Evolutionary conservation across 1,140 invertebrate species (phyloP).

Genomic region (Hormaphis cornu): DNA sequence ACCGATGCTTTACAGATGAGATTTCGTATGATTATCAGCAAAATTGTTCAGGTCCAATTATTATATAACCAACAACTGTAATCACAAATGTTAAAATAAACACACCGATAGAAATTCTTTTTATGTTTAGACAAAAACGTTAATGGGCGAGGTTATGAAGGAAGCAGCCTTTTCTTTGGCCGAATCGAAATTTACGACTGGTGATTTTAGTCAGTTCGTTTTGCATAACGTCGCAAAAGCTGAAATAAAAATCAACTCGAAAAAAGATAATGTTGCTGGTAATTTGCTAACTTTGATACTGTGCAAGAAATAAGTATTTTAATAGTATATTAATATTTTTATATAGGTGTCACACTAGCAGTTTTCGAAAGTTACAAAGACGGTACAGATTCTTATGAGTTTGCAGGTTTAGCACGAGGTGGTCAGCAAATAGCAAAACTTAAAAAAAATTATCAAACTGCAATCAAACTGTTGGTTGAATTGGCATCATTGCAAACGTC

Average conservation of each 20-base stretch:
- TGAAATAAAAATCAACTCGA: conserved; percentile 95
- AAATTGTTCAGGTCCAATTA: conserved; percentile 90
- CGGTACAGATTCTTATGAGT: conserved; percentile 84
- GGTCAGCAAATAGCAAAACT: conserved; percentile 89
- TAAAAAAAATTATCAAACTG: conserved; percentile 91
- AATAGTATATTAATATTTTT: neutral
- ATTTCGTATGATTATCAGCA: conserved; percentile 91
- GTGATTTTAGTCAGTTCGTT: conserved; percentile 98
- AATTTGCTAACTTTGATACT: conserved; percentile 33
- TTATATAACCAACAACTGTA: no score
- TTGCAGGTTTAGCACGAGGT: conserved; percentile 86
- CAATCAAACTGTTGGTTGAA: conserved; percentile 84
- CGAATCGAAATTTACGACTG: conserved; percentile 97
- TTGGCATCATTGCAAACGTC: conserved; percentile 92
- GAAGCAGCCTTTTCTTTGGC: conserved; percentile 97
- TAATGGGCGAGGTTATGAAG: conserved; percentile 99
- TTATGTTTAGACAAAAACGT: conserved; percentile 79
- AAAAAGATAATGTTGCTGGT: conserved; percentile 99
- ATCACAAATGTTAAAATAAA: no score
- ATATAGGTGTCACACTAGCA: conserved; percentile 74
- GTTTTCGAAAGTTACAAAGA: conserved; percentile 94
- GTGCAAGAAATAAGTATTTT: no score
- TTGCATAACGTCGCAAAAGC: conserved; percentile 98
- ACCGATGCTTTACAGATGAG: conserved; percentile 97
- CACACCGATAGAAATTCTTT: no score